A percentile compares a stretch with the other conserved stretches of the same genome.
Evolutionary conservation across 1,140 invertebrate genomes (phyloP).

Genomic region (Dryas iulia): DNA sequence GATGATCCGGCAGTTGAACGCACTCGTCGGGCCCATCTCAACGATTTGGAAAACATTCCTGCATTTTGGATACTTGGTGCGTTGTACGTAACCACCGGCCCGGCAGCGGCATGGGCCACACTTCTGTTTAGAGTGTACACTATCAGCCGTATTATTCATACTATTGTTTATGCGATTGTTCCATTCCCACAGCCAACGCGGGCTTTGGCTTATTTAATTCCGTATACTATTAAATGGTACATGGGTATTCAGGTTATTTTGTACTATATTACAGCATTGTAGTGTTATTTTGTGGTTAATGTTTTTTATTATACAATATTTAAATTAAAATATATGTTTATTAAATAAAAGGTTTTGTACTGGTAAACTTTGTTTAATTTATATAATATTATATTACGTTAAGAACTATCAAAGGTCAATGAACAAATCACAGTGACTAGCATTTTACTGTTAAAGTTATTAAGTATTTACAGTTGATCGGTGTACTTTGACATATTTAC

Average conservation of each 20-base stretch:
- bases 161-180: constrained; percentile 82
- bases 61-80: constrained; percentile 84
- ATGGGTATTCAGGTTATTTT: constrained; percentile 59
- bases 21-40: constrained; percentile 83
- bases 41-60: constrained; percentile 89
- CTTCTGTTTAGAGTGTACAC: constrained; percentile 83
- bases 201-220: constrained; percentile 44
- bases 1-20: constrained; percentile 81
- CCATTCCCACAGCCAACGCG: constrained; percentile 60
- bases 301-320: background rate
- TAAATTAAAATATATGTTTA: background rate
- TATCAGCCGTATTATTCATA: constrained; percentile 82
- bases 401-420: background rate
- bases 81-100: constrained; percentile 83
- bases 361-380: background rate
- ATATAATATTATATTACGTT: background rate
- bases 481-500: background rate
- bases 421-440: background rate
- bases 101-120: constrained; percentile 76
- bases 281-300: constrained; percentile 19
- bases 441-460: background rate
- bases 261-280: constrained; percentile 52
- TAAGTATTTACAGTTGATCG: background rate
- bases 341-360: background rate
- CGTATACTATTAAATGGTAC: constrained; percentile 50